A percentile compares a stretch with the other conserved stretches of the same genome.
Conservation (phyloP, 2,888 invertebrate genomes). For the Melanophora roralis region DNA sequence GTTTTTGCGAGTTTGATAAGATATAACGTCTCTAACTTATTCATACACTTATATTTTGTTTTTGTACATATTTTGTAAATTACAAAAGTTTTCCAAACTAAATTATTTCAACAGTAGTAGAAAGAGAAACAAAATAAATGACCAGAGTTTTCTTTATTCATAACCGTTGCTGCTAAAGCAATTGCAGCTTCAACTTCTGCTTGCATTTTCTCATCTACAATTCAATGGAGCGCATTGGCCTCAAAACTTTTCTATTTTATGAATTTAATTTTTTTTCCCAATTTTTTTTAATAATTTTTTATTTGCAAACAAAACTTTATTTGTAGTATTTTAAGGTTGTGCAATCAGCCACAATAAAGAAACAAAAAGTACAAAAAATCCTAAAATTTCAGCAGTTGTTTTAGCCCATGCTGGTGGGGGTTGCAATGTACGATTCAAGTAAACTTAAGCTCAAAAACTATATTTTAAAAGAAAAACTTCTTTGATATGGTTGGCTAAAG, state of each 20-base stretch:
- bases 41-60: not conserved
- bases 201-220: conserved; percentile 45
- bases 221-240: conserved; percentile 61
- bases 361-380: conserved; percentile 11
- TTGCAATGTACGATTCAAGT: conserved; percentile 4
- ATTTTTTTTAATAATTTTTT: conserved; percentile 42
- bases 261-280: conserved; percentile 11
- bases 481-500: conserved; percentile 59
- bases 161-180: not conserved
- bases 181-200: conserved; percentile 5
- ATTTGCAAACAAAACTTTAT: conserved; percentile 56
- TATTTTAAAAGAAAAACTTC: conserved; percentile 45
- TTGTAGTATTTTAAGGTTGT: conserved; percentile 58
- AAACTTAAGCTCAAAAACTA: conserved; percentile 30
- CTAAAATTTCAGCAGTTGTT: conserved; percentile 40
- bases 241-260: conserved; percentile 13
- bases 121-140: conserved; percentile 52
- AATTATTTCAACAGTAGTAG: conserved; percentile 19
- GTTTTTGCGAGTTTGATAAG: not conserved
- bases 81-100: conserved; percentile 52
- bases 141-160: conserved; percentile 51
- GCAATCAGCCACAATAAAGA: conserved; percentile 28
- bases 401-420: conserved; percentile 26
- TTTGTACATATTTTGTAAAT: conserved; percentile 57
- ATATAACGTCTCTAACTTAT: not conserved